Percentiles rank a stretch among this genome's conserved stretches.
phyloP scores from a whole-genome alignment of 2,888 invertebrate species.

The Pantelozetes paolii region DNA sequence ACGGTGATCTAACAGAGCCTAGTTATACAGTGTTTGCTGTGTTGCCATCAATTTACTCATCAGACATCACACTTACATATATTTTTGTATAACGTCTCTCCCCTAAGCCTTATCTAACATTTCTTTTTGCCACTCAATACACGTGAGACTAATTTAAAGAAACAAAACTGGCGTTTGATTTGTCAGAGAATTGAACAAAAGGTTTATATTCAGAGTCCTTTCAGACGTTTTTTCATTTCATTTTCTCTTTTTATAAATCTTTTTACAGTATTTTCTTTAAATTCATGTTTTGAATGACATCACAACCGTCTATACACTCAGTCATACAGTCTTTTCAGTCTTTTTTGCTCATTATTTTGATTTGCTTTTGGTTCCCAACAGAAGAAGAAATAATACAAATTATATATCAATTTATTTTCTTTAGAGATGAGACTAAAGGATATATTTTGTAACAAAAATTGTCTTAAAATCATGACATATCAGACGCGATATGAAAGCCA shows the following conservation, averaged over 20 bases:
- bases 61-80: too few relatives aligned
- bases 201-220: background rate
- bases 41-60: too few relatives aligned
- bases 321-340: background rate
- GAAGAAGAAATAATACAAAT: background rate
- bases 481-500: constrained; percentile 1
- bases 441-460: background rate
- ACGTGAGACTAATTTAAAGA: constrained; percentile 21
- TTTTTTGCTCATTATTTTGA: background rate
- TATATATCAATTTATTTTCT: constrained; percentile 7
- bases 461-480: background rate
- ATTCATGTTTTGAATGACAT: constrained; percentile 7
- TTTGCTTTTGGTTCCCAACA: background rate
- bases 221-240: constrained; percentile 5
- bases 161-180: constrained; percentile 19
- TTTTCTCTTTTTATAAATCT: background rate
- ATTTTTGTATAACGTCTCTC: too few relatives aligned
- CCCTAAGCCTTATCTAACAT: background rate
- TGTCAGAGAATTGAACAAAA: background rate
- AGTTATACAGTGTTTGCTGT: too few relatives aligned
- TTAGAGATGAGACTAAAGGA: background rate
- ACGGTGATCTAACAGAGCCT: too few relatives aligned
- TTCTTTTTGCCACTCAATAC: background rate
- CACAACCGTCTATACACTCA: background rate
- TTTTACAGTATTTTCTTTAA: background rate